A percentile compares a stretch with the other conserved stretches of the same genome.
Conservation (phyloP, 2,888 invertebrate genomes). For the Cenopis cana region DNA sequence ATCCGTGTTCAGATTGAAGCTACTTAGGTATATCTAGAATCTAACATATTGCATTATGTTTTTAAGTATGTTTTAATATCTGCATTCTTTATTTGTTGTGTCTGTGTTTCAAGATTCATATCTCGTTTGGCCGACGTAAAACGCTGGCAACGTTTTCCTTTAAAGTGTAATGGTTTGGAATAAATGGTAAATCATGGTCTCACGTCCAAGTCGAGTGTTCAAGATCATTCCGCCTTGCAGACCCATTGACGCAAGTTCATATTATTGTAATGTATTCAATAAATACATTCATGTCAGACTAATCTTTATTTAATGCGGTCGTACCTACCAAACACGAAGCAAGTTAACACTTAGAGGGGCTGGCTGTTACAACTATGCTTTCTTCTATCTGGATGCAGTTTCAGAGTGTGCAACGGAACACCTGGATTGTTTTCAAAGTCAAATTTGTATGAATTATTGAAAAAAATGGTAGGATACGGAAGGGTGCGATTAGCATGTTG, state of each 20-base stretch:
- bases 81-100: background rate
- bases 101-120: background rate
- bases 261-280: slow-evolving; percentile 46
- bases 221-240: slow-evolving; percentile 41
- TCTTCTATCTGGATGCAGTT: slow-evolving; percentile 32
- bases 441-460: slow-evolving; percentile 67
- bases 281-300: slow-evolving; percentile 47
- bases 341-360: slow-evolving; percentile 31
- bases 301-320: slow-evolving; percentile 45
- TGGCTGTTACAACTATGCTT: slow-evolving; percentile 9
- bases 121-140: slow-evolving; percentile 20
- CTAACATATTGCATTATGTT: background rate
- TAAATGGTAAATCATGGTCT: slow-evolving; percentile 40
- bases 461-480: slow-evolving; percentile 55
- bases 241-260: slow-evolving; percentile 43
- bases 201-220: slow-evolving; percentile 38
- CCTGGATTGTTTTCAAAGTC: slow-evolving; percentile 73
- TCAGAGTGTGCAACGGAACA: slow-evolving; percentile 51
- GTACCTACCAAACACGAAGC: slow-evolving; percentile 30
- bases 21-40: background rate
- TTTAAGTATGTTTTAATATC: background rate
- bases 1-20: background rate
- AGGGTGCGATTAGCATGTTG: slow-evolving; percentile 51
- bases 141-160: slow-evolving; percentile 20
- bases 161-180: slow-evolving; percentile 39